A percentile compares a stretch with the other conserved stretches of the same genome.
Evolutionary conservation across 2,113 vertebrate genomes (phyloP).

Genomic region (Canis aureus): DNA sequence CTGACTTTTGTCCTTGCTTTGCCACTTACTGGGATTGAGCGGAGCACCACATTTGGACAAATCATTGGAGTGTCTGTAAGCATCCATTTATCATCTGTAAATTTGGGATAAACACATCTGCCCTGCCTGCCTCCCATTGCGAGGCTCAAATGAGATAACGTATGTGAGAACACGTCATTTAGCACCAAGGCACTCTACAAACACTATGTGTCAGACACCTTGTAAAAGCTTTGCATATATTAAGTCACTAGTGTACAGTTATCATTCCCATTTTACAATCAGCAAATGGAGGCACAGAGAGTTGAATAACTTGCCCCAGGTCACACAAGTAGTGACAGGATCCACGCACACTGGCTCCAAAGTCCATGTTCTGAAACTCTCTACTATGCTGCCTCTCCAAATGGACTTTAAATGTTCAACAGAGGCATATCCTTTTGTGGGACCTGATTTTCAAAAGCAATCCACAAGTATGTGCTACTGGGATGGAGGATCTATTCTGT

Average conservation of each 20-base stretch:
- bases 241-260: not conserved
- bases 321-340: conserved; percentile 29
- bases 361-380: not conserved
- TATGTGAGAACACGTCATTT: conserved; percentile 45
- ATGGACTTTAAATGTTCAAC: not conserved
- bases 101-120: conserved; percentile 20
- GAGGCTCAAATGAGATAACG: conserved; percentile 44
- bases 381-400: not conserved
- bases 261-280: conserved; percentile 17
- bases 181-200: conserved; percentile 46
- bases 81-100: conserved; percentile 53
- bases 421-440: not conserved
- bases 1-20: not conserved
- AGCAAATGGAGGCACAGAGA: conserved; percentile 43
- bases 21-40: not conserved
- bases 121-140: not conserved
- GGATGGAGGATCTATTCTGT: not conserved
- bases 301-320: not conserved
- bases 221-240: conserved; percentile 39
- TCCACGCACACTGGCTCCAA: not conserved
- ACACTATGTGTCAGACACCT: not conserved
- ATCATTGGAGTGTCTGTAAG: conserved; percentile 33
- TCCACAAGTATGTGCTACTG: not conserved
- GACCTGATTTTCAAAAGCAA: not conserved
- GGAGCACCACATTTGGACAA: not conserved